Evolutionary conservation across 2,888 invertebrate genomes (phyloP).

Genomic region (Ormyrus rosae): DNA sequence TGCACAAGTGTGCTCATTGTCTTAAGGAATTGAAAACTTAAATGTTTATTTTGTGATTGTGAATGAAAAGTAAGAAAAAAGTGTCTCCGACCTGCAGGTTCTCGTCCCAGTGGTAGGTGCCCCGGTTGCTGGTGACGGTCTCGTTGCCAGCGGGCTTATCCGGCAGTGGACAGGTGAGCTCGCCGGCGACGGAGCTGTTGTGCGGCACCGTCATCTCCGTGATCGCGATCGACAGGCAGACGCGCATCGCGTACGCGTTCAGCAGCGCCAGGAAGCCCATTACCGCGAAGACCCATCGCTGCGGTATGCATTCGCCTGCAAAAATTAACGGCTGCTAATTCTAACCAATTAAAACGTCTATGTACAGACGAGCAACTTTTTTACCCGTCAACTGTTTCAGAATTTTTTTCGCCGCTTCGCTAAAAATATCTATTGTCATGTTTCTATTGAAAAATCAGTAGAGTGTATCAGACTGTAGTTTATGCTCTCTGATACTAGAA

Average conservation of each 20-base stretch:
- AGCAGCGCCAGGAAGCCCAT: slow-evolving; percentile 85
- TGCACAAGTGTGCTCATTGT: no score
- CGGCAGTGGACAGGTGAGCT: neutral
- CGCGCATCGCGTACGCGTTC: slow-evolving; percentile 86
- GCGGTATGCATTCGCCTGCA: slow-evolving; percentile 63
- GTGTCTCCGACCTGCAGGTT: slow-evolving; percentile 37
- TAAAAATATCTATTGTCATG: neutral
- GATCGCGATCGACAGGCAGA: slow-evolving; percentile 84
- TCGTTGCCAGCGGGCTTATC: neutral
- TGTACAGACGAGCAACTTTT: no score
- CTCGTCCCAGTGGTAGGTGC: slow-evolving; percentile 47
- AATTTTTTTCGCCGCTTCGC: neutral
- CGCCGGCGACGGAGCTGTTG: neutral
- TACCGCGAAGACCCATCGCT: slow-evolving; percentile 75
- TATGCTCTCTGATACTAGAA: neutral
- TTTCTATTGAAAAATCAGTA: neutral
- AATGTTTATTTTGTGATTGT: no score
- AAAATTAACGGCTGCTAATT: neutral
- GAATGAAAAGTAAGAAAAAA: no score
- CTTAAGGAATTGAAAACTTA: no score
- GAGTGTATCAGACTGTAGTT: neutral
- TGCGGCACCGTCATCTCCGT: slow-evolving; percentile 80
- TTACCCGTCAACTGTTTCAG: no score
- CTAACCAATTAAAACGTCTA: neutral
- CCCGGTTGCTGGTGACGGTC: neutral